Percentiles rank a stretch among this genome's conserved stretches.
Evolutionary conservation across 2,113 vertebrate species (phyloP).

Genomic region (Zapornia atra): DNA sequence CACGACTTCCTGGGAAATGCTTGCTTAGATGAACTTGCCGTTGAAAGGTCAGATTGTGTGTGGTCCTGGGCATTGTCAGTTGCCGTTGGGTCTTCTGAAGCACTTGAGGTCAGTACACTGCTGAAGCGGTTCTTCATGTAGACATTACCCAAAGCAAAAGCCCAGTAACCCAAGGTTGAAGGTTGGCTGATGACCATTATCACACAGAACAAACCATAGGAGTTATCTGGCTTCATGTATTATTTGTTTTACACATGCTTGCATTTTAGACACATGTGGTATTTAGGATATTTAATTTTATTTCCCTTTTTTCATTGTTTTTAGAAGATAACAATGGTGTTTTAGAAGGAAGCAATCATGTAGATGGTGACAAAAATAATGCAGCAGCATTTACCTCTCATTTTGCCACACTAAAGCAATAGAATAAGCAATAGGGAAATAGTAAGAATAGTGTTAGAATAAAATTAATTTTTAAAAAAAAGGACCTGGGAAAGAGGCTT

Average conservation of each 20-base stretch:
- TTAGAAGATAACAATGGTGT: neutral
- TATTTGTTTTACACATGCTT: neutral
- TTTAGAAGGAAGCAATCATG: neutral
- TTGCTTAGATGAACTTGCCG: neutral
- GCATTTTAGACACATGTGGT: accelerated
- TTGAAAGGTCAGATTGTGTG: neutral
- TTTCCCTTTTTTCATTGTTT: neutral
- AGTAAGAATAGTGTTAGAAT: neutral
- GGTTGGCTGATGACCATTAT: neutral
- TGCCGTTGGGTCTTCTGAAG: neutral
- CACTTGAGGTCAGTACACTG: neutral
- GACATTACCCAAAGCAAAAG: neutral
- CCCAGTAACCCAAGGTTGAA: neutral
- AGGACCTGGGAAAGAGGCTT: neutral
- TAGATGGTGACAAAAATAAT: neutral
- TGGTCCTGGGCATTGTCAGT: neutral
- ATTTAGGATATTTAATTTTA: neutral
- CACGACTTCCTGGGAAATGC: accelerated
- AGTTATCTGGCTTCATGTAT: neutral
- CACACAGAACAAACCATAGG: neutral
- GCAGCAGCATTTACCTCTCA: neutral
- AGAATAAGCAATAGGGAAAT: neutral
- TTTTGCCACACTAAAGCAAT: neutral
- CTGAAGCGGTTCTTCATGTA: neutral
- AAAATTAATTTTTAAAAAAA: no score